These are phyloP conservation scores for Anastrepha ludens DNA, from an alignment of 1,140 invertebrate species.

Conservation along the genomic window DNA sequence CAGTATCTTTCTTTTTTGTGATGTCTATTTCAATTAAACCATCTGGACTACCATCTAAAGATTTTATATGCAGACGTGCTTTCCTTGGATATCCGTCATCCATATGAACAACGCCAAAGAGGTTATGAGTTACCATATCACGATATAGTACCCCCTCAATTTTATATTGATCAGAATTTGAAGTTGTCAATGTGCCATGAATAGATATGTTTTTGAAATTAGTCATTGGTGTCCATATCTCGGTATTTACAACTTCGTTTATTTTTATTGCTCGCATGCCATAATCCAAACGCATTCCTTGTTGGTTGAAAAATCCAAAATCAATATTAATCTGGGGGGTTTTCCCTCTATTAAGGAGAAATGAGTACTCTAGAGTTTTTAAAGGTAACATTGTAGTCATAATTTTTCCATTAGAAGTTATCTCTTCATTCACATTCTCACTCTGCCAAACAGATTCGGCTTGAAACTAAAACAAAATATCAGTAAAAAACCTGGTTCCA, in stretches of 20 bases:
- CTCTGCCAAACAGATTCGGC: constrained; percentile 66
- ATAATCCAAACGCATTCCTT: constrained; percentile 63
- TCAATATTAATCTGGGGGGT: constrained; percentile 67
- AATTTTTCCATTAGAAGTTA: constrained; percentile 66
- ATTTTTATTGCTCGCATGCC: constrained; percentile 64
- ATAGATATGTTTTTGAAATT: constrained; percentile 70
- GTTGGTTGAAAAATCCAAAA: constrained; percentile 62
- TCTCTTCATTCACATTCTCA: constrained; percentile 57
- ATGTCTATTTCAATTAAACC: constrained; percentile 68
- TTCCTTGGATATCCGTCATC: constrained; percentile 62
- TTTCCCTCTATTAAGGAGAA: constrained; percentile 60
- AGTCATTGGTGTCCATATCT: constrained; percentile 69
- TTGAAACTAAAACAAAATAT: constrained; percentile 57
- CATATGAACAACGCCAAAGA: constrained; percentile 64
- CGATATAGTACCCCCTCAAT: constrained; percentile 66
- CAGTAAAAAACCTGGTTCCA: background rate
- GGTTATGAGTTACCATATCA: constrained; percentile 67
- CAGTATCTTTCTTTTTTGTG: constrained; percentile 57
- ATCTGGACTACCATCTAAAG: constrained; percentile 65
- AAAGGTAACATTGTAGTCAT: constrained; percentile 68
- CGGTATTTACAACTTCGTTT: constrained; percentile 68
- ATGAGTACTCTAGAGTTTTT: constrained; percentile 61
- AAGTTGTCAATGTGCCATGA: constrained; percentile 63
- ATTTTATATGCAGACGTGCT: constrained; percentile 62
- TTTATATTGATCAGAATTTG: constrained; percentile 61